Percentiles rank a stretch among this genome's conserved stretches.
These are phyloP conservation scores for Diachasmimorpha longicaudata DNA, from an alignment of 1,140 invertebrate genomes.

Conservation along the genomic window DNA sequence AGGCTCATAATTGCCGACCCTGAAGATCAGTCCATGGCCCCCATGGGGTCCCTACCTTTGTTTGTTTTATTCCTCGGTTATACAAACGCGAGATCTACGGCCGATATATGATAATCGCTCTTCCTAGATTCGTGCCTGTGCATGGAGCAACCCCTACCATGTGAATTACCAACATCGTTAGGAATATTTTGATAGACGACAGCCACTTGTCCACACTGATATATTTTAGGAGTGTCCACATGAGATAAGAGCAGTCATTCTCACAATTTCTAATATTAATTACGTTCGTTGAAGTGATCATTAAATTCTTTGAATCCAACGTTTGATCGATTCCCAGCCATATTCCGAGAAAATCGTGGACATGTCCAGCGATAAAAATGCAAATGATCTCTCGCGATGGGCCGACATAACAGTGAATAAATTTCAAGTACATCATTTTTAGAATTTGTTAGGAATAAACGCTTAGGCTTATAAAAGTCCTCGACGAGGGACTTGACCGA, in stretches of 20 bases:
- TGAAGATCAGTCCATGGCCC: conserved; percentile 57
- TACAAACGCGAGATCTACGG: conserved; percentile 63
- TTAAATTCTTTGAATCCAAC: no score
- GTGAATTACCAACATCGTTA: conserved; percentile 12
- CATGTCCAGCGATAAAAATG: no score
- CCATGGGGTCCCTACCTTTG: conserved; percentile 59
- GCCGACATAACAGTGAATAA: no score
- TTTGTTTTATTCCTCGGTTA: conserved; percentile 64
- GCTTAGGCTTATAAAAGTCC: no score
- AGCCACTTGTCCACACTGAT: not conserved
- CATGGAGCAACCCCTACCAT: conserved; percentile 19
- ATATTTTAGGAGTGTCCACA: not conserved
- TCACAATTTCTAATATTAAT: not conserved
- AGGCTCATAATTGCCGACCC: conserved; percentile 63
- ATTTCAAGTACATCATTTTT: no score
- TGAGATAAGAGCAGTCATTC: not conserved
- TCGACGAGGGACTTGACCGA: no score
- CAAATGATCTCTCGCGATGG: no score
- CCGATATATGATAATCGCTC: conserved; percentile 62
- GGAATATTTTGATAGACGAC: not conserved
- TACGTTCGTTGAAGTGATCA: not conserved
- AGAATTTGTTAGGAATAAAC: no score
- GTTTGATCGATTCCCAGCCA: no score
- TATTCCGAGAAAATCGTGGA: no score
- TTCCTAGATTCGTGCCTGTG: conserved; percentile 21